Evolutionary conservation across 2,113 vertebrate genomes (phyloP), one percentile per base, ranked within the genome.

Genomic region (Hemiprocne comata): DNA sequence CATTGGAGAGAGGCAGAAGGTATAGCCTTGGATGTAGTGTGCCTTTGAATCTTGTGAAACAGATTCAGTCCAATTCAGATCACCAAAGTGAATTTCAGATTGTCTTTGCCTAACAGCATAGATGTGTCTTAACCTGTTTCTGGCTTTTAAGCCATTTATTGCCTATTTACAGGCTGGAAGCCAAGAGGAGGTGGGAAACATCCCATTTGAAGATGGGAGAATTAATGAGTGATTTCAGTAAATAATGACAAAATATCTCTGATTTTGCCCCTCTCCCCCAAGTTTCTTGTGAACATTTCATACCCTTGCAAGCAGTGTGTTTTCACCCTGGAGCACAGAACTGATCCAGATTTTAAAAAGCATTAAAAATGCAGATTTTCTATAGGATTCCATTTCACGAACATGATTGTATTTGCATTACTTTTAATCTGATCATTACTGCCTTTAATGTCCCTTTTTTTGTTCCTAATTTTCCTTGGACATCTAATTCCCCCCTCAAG

Each of bases 31-130:
- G 20, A 57, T 53, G 13, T 13, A 29, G 20, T 0, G 0, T 57
- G 31, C 33, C 29, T 78, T 71, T 69, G 54, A 87, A 34, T 50
- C 44, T 69, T n/a, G 17, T 48, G 48, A 70, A 80, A 38, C 10
- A 57, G 57, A 61, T 50, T 55, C 69, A 38, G 17, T 34, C 24
- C 53, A 36, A 13, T 60, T 78, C 33, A 60, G 17, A 71, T 38
- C 19, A 64, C 17, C 23, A 57, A 84, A 91, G 17, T 69, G 34
- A 40, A 48, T 82, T 85, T 85, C 36, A 36, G 50, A 23, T 12
- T 74, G 19, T 25, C 34, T 83, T 14, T 78, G 21, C 14, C 33
- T 75, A 26, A 72, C 34, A 51, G 11, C 0, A 0, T 31, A 44
- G 7, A 31, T 23, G 4, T 17, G 7, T 31, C 40, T 11, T 61